A percentile compares a stretch with the other conserved stretches of the same genome.
Evolutionary conservation across 2,888 invertebrate genomes (phyloP).

Genomic region (Bhutanitis thaidina): DNA sequence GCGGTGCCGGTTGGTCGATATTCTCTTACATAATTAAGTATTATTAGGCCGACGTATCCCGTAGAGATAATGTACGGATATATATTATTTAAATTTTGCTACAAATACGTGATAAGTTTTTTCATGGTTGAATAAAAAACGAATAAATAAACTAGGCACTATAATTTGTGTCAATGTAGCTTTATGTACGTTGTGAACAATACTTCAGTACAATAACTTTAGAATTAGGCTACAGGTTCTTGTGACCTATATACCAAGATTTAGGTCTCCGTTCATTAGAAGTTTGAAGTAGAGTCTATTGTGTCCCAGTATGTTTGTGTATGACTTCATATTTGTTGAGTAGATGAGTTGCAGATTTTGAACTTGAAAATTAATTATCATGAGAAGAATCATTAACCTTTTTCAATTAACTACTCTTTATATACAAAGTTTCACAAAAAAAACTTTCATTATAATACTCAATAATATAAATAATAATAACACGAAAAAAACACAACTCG

Average conservation of each 20-base stretch:
- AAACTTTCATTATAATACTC: too few species aligned
- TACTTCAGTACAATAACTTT: slow-evolving; percentile 1
- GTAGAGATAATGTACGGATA: slow-evolving; percentile 13
- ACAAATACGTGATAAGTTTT: slow-evolving; percentile 1
- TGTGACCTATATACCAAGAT: slow-evolving; percentile 14
- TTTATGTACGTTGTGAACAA: background rate
- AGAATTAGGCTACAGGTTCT: slow-evolving; percentile 2
- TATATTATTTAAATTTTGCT: slow-evolving; percentile 1
- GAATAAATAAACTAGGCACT: background rate
- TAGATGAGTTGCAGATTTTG: background rate
- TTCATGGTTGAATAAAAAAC: background rate
- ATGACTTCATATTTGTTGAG: slow-evolving; percentile 1
- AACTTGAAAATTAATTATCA: background rate
- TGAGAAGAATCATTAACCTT: too few species aligned
- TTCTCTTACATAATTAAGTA: slow-evolving; percentile 15
- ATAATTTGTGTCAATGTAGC: background rate
- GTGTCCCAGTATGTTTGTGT: slow-evolving; percentile 6
- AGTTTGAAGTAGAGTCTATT: slow-evolving; percentile 11
- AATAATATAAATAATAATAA: too few species aligned
- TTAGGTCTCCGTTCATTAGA: slow-evolving; percentile 17
- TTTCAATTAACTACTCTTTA: too few species aligned
- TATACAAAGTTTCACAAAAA: too few species aligned
- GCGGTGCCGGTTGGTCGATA: background rate
- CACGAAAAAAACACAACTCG: slow-evolving; percentile 36
- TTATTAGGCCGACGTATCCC: slow-evolving; percentile 2